A percentile compares a stretch with the other conserved stretches of the same genome.
phyloP scores from a whole-genome alignment of 2,888 invertebrate genomes.

The Timema cristinae region DNA sequence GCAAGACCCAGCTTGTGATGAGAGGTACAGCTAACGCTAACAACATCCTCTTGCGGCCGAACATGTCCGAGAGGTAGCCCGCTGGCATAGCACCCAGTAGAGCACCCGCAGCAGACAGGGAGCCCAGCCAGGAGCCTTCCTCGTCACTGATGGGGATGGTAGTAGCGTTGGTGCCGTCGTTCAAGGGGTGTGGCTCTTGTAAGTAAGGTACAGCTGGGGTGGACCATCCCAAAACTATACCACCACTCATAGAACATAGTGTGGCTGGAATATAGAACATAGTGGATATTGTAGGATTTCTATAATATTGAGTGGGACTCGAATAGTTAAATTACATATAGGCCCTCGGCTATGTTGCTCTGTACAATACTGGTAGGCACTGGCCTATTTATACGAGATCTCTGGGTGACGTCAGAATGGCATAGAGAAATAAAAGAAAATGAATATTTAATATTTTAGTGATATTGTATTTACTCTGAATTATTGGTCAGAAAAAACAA shows the following conservation, averaged over 20 bases:
- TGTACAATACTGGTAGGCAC: too few species aligned
- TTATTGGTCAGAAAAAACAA: too few species aligned
- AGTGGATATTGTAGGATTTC: too few species aligned
- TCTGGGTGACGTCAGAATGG: too few species aligned
- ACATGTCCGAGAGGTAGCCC: constrained; percentile 45
- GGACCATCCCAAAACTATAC: constrained; percentile 35
- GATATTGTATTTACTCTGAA: too few species aligned
- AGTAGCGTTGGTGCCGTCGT: constrained; percentile 18
- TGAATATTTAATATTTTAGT: too few species aligned
- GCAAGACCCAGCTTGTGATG: constrained; percentile 63
- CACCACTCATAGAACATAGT: constrained; percentile 33
- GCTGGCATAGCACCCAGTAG: constrained; percentile 65
- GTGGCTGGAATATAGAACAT: constrained; percentile 16
- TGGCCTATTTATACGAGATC: too few species aligned
- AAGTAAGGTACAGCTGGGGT: constrained; percentile 34
- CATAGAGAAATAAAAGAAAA: too few species aligned
- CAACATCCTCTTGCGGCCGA: constrained; percentile 34
- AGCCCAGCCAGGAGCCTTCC: constrained; percentile 70
- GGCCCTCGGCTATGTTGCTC: too few species aligned
- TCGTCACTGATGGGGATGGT: constrained; percentile 44
- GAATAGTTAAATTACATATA: too few species aligned
- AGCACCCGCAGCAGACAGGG: constrained; percentile 66
- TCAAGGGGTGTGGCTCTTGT: constrained; percentile 22
- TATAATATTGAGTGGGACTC: too few species aligned
- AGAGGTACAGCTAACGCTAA: constrained; percentile 59